A percentile compares a stretch with the other conserved stretches of the same genome.
Conservation (phyloP, 2,888 invertebrate species). For the Ormyrus labotus region DNA sequence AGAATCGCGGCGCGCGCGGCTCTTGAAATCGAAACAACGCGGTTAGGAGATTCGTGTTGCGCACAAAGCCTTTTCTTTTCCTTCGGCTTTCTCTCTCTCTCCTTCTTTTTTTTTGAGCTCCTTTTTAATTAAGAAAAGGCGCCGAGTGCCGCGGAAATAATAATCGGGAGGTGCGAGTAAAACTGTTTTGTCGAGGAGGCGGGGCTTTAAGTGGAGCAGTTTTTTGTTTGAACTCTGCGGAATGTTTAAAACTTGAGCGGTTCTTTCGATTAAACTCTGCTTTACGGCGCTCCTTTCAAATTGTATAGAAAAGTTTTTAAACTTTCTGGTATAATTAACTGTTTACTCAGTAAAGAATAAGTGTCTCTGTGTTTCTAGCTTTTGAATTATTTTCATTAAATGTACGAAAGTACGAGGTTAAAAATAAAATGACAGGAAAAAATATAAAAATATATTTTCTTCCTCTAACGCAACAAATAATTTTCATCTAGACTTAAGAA, state of each 20-base stretch:
- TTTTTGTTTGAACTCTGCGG: no score
- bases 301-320: no score
- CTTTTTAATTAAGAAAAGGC: conserved; percentile 52
- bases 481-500: no score
- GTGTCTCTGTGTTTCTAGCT: background rate
- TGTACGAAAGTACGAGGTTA: no score
- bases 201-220: conserved; percentile 34
- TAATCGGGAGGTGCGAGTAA: conserved; percentile 32
- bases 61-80: conserved; percentile 29
- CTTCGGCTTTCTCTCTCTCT: background rate
- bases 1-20: background rate
- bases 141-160: conserved; percentile 27
- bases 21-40: conserved; percentile 24
- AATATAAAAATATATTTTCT: no score
- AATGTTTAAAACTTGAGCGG: no score
- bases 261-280: conserved; percentile 11
- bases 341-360: background rate
- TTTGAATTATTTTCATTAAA: background rate
- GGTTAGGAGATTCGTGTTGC: conserved; percentile 21
- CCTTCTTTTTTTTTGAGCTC: conserved; percentile 6
- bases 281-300: background rate
- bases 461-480: no score
- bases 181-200: conserved; percentile 31
- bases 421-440: no score
- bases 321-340: conserved; percentile 6